Conservation (phyloP, 2,797 vertebrate species). For the Melanotaenia maccullochi region DNA sequence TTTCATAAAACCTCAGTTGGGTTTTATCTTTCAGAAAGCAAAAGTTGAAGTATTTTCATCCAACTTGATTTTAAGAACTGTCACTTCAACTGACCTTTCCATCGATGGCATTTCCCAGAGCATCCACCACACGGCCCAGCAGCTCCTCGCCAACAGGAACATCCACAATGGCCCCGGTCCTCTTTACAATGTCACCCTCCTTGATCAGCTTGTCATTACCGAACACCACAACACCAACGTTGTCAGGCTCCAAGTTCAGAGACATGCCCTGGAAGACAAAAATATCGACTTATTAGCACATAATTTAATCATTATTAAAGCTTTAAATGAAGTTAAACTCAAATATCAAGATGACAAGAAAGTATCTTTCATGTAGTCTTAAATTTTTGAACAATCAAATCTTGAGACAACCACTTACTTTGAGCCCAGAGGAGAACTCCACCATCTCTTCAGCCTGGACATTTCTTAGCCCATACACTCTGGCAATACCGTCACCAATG, state of each 20-base stretch:
- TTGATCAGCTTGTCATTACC: conserved; percentile 98
- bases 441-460: conserved; percentile 99
- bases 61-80: neutral
- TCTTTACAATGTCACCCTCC: conserved; percentile 96
- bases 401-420: conserved; percentile 76
- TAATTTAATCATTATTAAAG: conserved; percentile 40
- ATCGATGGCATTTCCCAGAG: conserved; percentile 95
- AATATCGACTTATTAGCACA: neutral
- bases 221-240: conserved; percentile 98
- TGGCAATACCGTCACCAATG: conserved; percentile 97
- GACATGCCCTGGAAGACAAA: conserved; percentile 90
- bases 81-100: conserved; percentile 86
- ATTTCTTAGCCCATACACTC: conserved; percentile 95
- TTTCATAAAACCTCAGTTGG: neutral
- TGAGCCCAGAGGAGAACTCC: conserved; percentile 97
- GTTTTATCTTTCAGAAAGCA: neutral
- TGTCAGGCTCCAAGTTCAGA: conserved; percentile 98
- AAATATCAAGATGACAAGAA: neutral
- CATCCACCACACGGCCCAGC: conserved; percentile 94
- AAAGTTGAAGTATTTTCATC: neutral
- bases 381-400: neutral
- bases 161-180: conserved; percentile 96
- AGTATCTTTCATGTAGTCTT: neutral
- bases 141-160: conserved; percentile 94
- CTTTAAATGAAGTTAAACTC: conserved; percentile 74